Base-by-base conservation (phyloP, 2,888 invertebrate species). In the Drosophila ustulata region DNA sequence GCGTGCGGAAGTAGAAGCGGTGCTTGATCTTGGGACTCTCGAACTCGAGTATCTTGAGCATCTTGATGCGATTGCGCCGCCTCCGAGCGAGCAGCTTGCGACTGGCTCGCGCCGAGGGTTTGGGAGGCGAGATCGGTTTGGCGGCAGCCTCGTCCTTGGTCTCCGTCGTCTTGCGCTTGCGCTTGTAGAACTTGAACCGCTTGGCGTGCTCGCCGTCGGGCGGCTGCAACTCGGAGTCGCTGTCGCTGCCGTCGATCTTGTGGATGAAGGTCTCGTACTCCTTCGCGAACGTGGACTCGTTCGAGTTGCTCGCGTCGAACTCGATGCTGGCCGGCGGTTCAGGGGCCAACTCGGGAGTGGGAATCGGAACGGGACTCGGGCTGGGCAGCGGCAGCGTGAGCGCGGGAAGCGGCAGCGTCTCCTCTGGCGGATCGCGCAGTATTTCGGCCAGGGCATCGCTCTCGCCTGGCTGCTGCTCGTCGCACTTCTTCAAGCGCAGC, bases 251-350 rank as follows among this genome's bases (percentile, higher is more conserved):
- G 0, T 74, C 89, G 26, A 82, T 87, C 66, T 90, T 89, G 70
- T 91, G 88, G 4, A 91, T 91, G 30, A 91, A 91, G 0, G 91
- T 91, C 65, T 91, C 89, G 65, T 91, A 91, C 70, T 90, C 89
- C 72, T 91, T 91, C 65, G 88, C 91, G 55, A 91, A 91, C 3
- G 89, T 90, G 1, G 90, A 90, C 43, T 89, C 90, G 49, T 90
- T 90, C 0, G 91, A 91, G 39, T 80, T 83, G 49, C 84, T 84
- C 13, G 80, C 84, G 25, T 90, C 91, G 30, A 79, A 80, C 41
- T 91, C 91, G 18, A 90, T 80, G 30, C 71, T 67, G 34, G 64
- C 3, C 18, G 64, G 39, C 3, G 59, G n/a, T 18, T 37, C 34
- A 3, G 43, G 4, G 2, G 4, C 30, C 9, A n/a, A 4, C 23